Conservation (phyloP, 2,113 vertebrate species). For the Procavia capensis region DNA sequence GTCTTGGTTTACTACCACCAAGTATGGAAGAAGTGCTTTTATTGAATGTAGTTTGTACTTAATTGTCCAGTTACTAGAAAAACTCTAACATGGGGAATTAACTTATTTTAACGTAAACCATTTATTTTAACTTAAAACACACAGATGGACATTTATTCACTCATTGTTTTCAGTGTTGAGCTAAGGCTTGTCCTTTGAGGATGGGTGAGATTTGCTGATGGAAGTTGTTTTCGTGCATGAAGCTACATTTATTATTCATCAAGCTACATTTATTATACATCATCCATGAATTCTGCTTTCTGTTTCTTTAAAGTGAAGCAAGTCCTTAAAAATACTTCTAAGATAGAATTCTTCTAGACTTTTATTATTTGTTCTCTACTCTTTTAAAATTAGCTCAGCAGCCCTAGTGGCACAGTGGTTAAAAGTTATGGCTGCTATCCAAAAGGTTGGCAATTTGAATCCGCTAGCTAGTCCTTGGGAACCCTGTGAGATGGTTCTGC, state of each 20-base stretch:
- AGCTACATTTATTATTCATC: neutral
- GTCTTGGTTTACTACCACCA: neutral
- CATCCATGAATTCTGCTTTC: slow-evolving; percentile 12
- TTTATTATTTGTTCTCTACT: neutral
- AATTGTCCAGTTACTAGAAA: neutral
- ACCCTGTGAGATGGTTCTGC: neutral
- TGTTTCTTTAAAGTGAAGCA: slow-evolving; percentile 1
- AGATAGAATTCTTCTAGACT: neutral
- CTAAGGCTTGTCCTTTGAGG: neutral
- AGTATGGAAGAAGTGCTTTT: neutral
- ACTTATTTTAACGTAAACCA: neutral
- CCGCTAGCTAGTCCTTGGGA: neutral
- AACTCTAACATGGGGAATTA: neutral
- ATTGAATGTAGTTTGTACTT: neutral
- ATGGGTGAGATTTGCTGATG: neutral
- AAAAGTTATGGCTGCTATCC: no score
- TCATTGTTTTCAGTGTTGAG: slow-evolving; percentile 20
- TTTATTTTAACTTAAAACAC: neutral
- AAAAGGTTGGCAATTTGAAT: neutral
- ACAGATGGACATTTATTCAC: neutral
- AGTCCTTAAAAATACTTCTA: slow-evolving; percentile 10
- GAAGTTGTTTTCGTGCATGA: neutral
- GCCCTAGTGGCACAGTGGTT: no score
- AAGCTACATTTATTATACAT: neutral
- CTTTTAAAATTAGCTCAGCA: neutral